These are phyloP conservation scores for Laothoe populi DNA, from an alignment of 2,888 invertebrate species.

Conservation along the genomic window DNA sequence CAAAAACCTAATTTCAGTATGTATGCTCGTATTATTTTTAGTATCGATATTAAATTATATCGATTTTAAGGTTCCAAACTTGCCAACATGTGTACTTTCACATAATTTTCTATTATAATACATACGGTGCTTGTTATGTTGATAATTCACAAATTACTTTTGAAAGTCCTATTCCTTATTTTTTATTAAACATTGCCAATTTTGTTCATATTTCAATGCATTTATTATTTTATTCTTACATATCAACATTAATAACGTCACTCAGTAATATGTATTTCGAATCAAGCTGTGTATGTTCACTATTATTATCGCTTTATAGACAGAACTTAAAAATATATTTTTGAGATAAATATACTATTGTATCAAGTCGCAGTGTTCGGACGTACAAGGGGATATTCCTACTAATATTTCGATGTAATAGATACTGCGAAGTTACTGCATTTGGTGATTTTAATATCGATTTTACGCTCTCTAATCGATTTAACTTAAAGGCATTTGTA, in stretches of 20 bases:
- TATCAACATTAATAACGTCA: too few relatives aligned
- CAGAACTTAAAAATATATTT: too few relatives aligned
- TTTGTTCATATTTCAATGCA: not conserved
- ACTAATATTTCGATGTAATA: not conserved
- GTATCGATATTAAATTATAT: not conserved
- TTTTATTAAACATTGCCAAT: constrained; percentile 5
- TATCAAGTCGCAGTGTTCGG: too few relatives aligned
- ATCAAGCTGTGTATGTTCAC: too few relatives aligned
- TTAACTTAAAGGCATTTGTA: not conserved
- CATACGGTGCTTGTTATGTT: not conserved
- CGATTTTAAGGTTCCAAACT: not conserved
- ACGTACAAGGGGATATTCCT: too few relatives aligned
- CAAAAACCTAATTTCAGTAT: too few relatives aligned
- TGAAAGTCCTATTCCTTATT: not conserved
- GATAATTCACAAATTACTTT: not conserved
- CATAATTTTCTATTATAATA: not conserved
- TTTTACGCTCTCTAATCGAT: constrained; percentile 5
- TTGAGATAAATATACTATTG: too few relatives aligned
- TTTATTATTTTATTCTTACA: not conserved
- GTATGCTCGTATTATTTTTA: too few relatives aligned
- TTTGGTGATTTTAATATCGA: not conserved
- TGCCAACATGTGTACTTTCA: not conserved
- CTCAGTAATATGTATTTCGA: too few relatives aligned
- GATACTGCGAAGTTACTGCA: not conserved
- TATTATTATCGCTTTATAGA: too few relatives aligned